Evolutionary conservation across 92 coral and sea anemone species (phyloP), one percentile per base, ranked within the genome.

Genomic region (Paramuricea clavata): DNA sequence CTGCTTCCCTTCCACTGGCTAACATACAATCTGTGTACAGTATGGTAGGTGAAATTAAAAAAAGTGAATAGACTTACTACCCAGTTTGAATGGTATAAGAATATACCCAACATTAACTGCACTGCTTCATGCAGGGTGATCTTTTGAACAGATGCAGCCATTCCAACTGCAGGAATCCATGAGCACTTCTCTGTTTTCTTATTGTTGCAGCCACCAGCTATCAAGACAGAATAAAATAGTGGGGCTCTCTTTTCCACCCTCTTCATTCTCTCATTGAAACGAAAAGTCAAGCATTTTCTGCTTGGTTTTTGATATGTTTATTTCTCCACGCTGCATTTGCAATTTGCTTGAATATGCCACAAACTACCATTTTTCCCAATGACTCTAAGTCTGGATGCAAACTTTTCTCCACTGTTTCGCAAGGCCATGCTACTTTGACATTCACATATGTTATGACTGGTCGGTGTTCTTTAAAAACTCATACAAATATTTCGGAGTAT

Each of bases 71-170:
- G 17, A 47, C 97, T 89, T 88, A 93, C 93, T 89, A 82, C 49
- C 97, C 93, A 91, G 52, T 89, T 88, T 21, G 94, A 88, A 81
- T 93, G 94, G 81, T 93, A 91, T 31, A 88, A 52, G 71, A 88
- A 93, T 15, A 73, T 79, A 56, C 90, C 91, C 13, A 87, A 39
- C 68, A 90, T 50, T 22, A 90, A 78, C 76, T 93, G 93, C 39
- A 90, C 90, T 23, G 92, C 95, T 81, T 90, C 95, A 90, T 87
- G 84, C 34, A 77, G 30, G 56, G 74, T 34, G 88, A 93, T 62
- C 94, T 32, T 69, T 89, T 78, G 87, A 10, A 93, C 85, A 6
- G 93, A 90, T 62, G 96, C 94, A 36, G 96, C 94, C 97, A 94
- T 94, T 50, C 88, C 97, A 83, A 94, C 85, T 22, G 94, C 94